Base-by-base conservation (phyloP, 2,113 vertebrate genomes). In the Asarcornis scutulata region DNA sequence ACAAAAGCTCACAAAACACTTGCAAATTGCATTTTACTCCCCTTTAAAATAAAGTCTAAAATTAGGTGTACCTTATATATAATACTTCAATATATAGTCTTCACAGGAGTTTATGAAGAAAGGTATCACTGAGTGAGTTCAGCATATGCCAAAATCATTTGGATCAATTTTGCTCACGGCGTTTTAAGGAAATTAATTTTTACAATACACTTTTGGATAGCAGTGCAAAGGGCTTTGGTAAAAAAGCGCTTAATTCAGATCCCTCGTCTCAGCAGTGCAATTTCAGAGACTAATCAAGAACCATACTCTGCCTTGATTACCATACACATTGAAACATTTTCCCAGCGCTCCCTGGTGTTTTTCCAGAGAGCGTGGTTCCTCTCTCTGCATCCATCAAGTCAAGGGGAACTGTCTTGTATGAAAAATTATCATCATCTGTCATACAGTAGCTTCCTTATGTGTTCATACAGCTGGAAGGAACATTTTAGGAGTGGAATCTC, bases 101-200 rank as follows among this genome's bases (percentile, higher is more conserved):
- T 78, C 88, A 71, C 3, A 94, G 68, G 86, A 95, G 25, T 72
- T 91, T 44, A 77, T 68, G 81, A 95, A 81, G 69, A 84, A 94
- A 92, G 76, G 87, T 64, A 95, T 82, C 91, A 83, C 94, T 93
- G 92, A 96, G 87, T n/a, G 93, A 91, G 89, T 91, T 89, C 83
- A 75, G 83, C 76, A 90, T 94, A 95, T 96, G 96, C 73, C 96
- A 94, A 91, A 97, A 94, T 69, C 29, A 96, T 84, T 92, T 84
- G 89, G 92, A 97, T 89, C 92, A 96, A 95, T 96, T 97, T 97
- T 93, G 95, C 89, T 97, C 93, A 95, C 3, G 22, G 95, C 81
- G 42, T 87, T 86, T 91, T 91, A 95, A 96, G 72, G 77, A 95
- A 97, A 97, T 95, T 94, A 93, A 96, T 96, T 97, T 97, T 97